A percentile compares a stretch with the other conserved stretches of the same genome.
Evolutionary conservation across 2,888 invertebrate genomes (phyloP).

Genomic region (Biston betularia): DNA sequence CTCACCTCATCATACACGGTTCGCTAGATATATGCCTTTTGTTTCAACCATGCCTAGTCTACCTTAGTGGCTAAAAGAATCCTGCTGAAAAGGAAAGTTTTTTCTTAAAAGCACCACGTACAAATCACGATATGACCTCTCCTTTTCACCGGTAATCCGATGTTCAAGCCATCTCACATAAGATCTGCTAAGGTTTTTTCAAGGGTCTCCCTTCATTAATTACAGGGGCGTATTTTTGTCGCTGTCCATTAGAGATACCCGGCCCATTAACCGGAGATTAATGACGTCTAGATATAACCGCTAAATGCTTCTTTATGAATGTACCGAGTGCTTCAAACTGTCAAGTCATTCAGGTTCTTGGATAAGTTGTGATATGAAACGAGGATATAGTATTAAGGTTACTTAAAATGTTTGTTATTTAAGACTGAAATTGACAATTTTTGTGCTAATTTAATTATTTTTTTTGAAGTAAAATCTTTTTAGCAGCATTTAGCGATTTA

Average conservation of each 20-base stretch:
- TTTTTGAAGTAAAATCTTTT: too few species aligned
- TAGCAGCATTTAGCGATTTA: too few species aligned
- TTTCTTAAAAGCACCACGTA: not conserved
- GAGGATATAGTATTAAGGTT: not conserved
- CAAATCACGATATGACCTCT: slow-evolving; percentile 10
- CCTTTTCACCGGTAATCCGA: slow-evolving; percentile 17
- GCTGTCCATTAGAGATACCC: slow-evolving; percentile 71
- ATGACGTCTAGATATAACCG: slow-evolving; percentile 53
- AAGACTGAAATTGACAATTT: not conserved
- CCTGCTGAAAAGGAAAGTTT: not conserved
- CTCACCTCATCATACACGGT: too few species aligned
- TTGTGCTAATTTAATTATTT: too few species aligned
- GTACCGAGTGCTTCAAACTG: slow-evolving; percentile 29
- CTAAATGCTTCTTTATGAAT: slow-evolving; percentile 35
- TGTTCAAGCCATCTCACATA: slow-evolving; percentile 26
- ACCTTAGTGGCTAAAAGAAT: too few species aligned
- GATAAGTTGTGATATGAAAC: slow-evolving; percentile 7
- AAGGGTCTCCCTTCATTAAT: slow-evolving; percentile 65
- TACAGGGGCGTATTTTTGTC: slow-evolving; percentile 71
- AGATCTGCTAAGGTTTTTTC: slow-evolving; percentile 33
- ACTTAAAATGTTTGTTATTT: not conserved
- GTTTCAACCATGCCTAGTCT: too few species aligned
- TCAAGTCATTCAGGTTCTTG: slow-evolving; percentile 24
- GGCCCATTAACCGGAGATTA: slow-evolving; percentile 63
- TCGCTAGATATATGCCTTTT: too few species aligned